Conservation (phyloP, 2,113 vertebrate genomes). For the Emydocephalus ijimae region DNA sequence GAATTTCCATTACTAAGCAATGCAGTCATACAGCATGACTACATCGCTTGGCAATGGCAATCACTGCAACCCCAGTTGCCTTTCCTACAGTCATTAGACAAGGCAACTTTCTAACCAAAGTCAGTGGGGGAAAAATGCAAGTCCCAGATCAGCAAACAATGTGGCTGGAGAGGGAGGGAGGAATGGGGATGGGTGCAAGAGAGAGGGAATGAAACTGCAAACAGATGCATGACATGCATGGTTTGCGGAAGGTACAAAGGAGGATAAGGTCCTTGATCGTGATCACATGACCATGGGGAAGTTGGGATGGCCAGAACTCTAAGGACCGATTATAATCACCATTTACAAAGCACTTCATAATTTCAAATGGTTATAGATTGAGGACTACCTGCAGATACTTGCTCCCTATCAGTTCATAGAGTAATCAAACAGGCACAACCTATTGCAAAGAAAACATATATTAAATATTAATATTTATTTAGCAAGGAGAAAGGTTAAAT, state of each 20-base stretch:
- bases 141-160: background rate
- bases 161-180: background rate
- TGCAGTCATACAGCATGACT: background rate
- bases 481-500: background rate
- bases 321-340: background rate
- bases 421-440: background rate
- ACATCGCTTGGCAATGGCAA: background rate
- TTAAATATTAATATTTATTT: background rate
- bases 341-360: background rate
- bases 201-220: background rate
- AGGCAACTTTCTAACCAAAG: background rate
- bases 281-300: background rate
- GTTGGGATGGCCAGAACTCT: background rate
- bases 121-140: background rate
- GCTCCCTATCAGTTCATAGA: background rate
- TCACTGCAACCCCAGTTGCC: background rate
- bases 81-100: background rate
- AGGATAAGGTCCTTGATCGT: background rate
- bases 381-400: background rate
- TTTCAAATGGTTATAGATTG: background rate
- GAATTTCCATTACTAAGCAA: background rate
- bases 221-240: background rate
- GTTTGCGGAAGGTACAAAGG: background rate
- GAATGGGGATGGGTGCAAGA: background rate
- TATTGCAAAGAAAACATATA: background rate